Evolutionary conservation across 2,797 vertebrate species (phyloP), one percentile per base, ranked within the genome.

Genomic region (Xiphorhynchus erythropygius): DNA sequence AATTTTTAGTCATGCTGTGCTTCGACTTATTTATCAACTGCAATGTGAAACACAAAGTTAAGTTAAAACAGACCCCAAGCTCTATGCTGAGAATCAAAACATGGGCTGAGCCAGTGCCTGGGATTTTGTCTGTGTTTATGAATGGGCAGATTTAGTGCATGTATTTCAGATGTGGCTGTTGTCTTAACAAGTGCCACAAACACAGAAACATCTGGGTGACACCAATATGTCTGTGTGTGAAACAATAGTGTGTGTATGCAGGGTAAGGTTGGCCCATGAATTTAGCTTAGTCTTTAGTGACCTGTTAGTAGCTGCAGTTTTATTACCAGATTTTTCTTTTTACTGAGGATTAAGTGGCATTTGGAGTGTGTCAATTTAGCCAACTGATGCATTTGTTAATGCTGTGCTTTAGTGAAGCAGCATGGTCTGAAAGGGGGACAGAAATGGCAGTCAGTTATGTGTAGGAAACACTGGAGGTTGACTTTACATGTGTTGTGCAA

Each of bases 351-450:
- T 92, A 94, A 77, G 75, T 55, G 70, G 46, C 47, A 32, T 88
- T 96, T 92, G 84, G 53, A 89, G 35, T 30, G 22, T 17, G 77
- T 91, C 65, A 84, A 3, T 87, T 88, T 86, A 94, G 88, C 81
- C 84, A 91, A 7, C 57, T 90, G 95, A 39, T 52, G 50, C 23
- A 83, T 93, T 73, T 79, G 47, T 78, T 94, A 83, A 71, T 69
- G 39, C 21, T 21, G n/a, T 83, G 75, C 50, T 57, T 83, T 73
- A 84, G 53, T 56, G 50, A 75, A 75, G 57, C 69, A 67, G 52
- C 5, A 2, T 70, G 64, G 42, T 68, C 81, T 78, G 79, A 96
- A 75, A 39, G n/a, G n/a, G 52, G 27, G 68, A 41, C 42, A 94
- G 79, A 91, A 91, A 56, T n/a, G 22, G 25, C 27, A 47, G n/a